Evolutionary conservation across 92 coral and sea anemone genomes (phyloP).

Genomic region (Epizoanthus rinbou): DNA sequence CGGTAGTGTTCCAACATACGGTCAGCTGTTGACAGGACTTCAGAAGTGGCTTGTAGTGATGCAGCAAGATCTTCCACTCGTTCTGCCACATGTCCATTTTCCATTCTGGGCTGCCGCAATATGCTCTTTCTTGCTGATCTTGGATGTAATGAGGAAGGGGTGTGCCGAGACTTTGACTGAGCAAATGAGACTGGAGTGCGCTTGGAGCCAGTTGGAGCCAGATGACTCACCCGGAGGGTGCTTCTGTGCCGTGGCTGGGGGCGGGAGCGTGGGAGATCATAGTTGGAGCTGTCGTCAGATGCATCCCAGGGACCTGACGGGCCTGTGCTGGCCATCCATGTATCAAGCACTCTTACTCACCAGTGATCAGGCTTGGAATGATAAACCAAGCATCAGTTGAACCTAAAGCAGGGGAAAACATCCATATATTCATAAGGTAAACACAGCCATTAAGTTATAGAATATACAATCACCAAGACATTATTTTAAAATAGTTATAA

Average conservation of each 20-base stretch:
- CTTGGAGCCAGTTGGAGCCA: constrained; percentile 55
- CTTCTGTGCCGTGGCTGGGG: constrained; percentile 69
- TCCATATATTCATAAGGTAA: no score
- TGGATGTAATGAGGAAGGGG: constrained; percentile 2
- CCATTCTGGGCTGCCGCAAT: constrained; percentile 35
- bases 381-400: not conserved
- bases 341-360: not conserved
- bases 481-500: no score
- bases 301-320: constrained; percentile 93
- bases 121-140: constrained; percentile 49
- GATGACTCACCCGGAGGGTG: constrained; percentile 84
- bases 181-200: constrained; percentile 56
- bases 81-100: constrained; percentile 74
- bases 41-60: constrained; percentile 95
- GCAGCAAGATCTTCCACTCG: constrained; percentile 95
- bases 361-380: not conserved
- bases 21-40: constrained; percentile 97
- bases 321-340: constrained; percentile 51
- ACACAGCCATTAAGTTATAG: no score
- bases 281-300: constrained; percentile 76
- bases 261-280: constrained; percentile 60
- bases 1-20: constrained; percentile 99
- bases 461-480: no score
- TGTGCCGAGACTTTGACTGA: constrained; percentile 19
- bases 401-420: not conserved